A percentile compares a stretch with the other conserved stretches of the same genome.
Evolutionary conservation across 2,797 vertebrate species (phyloP).

Genomic region (Tolypeutes matacus): DNA sequence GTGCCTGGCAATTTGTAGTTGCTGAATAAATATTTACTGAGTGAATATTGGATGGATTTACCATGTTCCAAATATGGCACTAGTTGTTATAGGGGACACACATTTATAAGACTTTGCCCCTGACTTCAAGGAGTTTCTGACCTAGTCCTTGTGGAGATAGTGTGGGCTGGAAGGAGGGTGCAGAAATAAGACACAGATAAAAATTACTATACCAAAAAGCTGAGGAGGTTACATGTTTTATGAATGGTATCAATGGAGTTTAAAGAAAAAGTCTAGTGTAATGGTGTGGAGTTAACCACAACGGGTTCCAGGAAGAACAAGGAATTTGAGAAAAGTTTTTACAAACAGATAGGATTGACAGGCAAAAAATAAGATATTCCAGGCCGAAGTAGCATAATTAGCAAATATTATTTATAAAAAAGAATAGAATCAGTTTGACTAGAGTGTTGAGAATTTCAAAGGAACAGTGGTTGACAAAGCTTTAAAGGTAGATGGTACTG

Average conservation of each 20-base stretch:
- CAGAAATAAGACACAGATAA: not conserved
- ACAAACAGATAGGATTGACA: not conserved
- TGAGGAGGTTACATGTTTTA: not conserved
- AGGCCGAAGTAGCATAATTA: not conserved
- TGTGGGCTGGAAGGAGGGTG: not conserved
- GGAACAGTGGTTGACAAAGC: not conserved
- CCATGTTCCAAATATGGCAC: not conserved
- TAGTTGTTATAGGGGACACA: not conserved
- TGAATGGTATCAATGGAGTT: not conserved
- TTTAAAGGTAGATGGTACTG: not conserved
- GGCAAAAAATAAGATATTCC: constrained; percentile 10
- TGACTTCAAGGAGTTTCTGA: constrained; percentile 28
- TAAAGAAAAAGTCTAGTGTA: not conserved
- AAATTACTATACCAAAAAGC: constrained; percentile 3
- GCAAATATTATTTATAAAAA: not conserved
- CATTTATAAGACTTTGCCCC: not conserved
- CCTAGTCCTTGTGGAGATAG: too few species aligned
- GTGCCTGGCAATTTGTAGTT: not conserved
- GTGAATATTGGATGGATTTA: constrained; percentile 5
- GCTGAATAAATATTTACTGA: not conserved
- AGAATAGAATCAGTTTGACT: not conserved
- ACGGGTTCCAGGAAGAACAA: constrained; percentile 5
- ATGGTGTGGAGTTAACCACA: not conserved
- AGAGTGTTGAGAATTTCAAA: not conserved
- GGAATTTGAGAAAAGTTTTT: not conserved